These are phyloP conservation scores for Lepus europaeus DNA, from an alignment of 2,113 vertebrate genomes.

Conservation along the genomic window DNA sequence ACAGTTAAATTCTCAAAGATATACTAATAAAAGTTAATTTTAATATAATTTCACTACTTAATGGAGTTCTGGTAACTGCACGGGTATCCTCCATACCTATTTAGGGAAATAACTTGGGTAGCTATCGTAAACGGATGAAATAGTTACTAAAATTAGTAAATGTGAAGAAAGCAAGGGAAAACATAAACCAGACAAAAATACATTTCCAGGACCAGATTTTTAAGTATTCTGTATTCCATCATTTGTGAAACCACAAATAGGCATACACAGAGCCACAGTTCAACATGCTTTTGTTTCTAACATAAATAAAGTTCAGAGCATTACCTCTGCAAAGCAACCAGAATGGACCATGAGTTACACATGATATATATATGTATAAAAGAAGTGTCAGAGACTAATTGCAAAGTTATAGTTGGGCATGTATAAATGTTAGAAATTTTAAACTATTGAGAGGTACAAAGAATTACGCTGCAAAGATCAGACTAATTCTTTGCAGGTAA, in stretches of 20 bases:
- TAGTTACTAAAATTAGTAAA: constrained; percentile 86
- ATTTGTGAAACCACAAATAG: constrained; percentile 88
- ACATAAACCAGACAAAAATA: constrained; percentile 87
- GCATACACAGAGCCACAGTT: constrained; percentile 84
- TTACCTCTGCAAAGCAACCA: constrained; percentile 83
- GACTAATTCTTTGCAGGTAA: constrained; percentile 62
- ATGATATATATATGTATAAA: constrained; percentile 83
- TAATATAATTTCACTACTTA: constrained; percentile 1
- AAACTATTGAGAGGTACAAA: constrained; percentile 69
- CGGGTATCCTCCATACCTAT: neutral
- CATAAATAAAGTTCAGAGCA: constrained; percentile 85
- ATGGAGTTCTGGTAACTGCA: neutral
- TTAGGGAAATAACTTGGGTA: constrained; percentile 48
- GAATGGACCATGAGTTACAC: constrained; percentile 79
- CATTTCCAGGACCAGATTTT: constrained; percentile 87
- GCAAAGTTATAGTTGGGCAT: constrained; percentile 80
- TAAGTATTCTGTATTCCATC: constrained; percentile 89
- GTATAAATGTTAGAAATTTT: constrained; percentile 78
- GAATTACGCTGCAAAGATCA: constrained; percentile 41
- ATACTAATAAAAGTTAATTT: constrained; percentile 11
- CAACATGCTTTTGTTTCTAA: constrained; percentile 86
- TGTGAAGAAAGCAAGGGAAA: constrained; percentile 82
- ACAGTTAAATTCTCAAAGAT: neutral
- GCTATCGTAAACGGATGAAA: constrained; percentile 79
- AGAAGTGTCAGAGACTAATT: constrained; percentile 83